Evolutionary conservation across 1,140 invertebrate genomes (phyloP).

Genomic region (Drosophila pseudoananassae): DNA sequence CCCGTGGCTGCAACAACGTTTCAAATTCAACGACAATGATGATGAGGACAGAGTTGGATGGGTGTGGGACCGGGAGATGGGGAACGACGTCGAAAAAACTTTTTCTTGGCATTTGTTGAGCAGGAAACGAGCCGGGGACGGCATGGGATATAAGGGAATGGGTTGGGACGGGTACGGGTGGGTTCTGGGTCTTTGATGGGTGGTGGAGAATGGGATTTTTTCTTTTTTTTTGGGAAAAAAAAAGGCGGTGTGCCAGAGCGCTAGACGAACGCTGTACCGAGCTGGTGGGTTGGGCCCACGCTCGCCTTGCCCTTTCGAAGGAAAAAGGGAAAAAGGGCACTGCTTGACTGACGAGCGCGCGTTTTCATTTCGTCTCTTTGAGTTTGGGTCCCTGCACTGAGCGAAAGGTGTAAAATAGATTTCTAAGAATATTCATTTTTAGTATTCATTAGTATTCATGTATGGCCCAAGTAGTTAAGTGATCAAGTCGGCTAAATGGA

Average conservation of each 20-base stretch:
- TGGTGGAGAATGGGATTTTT: conserved; percentile 15
- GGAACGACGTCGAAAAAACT: conserved; percentile 58
- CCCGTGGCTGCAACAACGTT: conserved; percentile 73
- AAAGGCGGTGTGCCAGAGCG: conserved; percentile 59
- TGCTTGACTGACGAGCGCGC: conserved; percentile 72
- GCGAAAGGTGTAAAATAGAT: background rate
- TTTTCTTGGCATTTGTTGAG: conserved; percentile 82
- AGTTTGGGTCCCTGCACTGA: conserved; percentile 23
- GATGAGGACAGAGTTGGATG: conserved; percentile 53
- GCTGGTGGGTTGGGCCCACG: conserved; percentile 35
- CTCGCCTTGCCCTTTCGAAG: conserved; percentile 48
- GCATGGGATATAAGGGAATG: conserved; percentile 9
- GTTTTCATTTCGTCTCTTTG: conserved; percentile 52
- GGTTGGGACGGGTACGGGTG: conserved; percentile 3
- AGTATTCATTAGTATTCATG: too few species aligned
- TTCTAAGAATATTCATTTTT: too few species aligned
- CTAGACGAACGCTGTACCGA: conserved; percentile 46
- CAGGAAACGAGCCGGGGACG: conserved; percentile 62
- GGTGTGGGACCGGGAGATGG: conserved; percentile 12
- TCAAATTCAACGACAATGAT: conserved; percentile 80
- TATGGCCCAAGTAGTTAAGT: too few species aligned
- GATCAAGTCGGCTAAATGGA: too few species aligned
- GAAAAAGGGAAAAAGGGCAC: conserved; percentile 46
- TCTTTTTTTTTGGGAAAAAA: conserved; percentile 33
- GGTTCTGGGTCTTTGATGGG: conserved; percentile 6